phyloP scores from a whole-genome alignment of 2,797 vertebrate species.

The Kryptolebias ocellatus region DNA sequence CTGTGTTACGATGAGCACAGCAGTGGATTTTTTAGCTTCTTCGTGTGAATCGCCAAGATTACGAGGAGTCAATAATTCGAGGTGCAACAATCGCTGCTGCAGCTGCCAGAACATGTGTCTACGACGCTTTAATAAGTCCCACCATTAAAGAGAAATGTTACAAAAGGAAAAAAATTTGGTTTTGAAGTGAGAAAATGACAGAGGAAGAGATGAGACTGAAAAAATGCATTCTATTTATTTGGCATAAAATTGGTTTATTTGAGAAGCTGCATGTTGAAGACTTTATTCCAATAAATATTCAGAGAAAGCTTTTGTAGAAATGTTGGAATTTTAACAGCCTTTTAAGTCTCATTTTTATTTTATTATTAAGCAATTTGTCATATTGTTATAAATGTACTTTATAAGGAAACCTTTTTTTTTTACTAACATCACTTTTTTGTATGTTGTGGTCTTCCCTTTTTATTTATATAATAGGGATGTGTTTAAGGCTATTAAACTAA shows the following conservation, averaged over 20 bases:
- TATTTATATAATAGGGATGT: neutral
- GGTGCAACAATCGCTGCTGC: constrained; percentile 10
- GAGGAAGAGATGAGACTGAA: neutral
- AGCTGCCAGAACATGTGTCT: constrained; percentile 4
- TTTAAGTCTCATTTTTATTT: neutral
- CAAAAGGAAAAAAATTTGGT: constrained; percentile 5
- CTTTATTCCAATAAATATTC: neutral
- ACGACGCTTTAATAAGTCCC: constrained; percentile 24
- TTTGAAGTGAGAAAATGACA: constrained; percentile 26
- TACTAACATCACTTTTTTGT: neutral
- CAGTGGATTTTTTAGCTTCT: constrained; percentile 1
- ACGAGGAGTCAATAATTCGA: constrained; percentile 2
- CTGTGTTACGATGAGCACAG: neutral
- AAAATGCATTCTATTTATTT: neutral
- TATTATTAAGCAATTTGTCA: neutral
- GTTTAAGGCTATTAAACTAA: constrained; percentile 13
- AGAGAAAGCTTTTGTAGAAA: too few relatives aligned
- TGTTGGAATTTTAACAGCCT: neutral
- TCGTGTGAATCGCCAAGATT: neutral
- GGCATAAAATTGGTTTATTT: neutral
- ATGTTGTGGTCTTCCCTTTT: neutral
- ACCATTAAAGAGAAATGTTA: constrained; percentile 18
- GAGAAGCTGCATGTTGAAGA: neutral
- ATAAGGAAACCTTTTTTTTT: neutral
- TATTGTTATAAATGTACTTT: neutral